phyloP scores from a whole-genome alignment of 2,113 vertebrate genomes.

The Acanthochromis polyacanthus region DNA sequence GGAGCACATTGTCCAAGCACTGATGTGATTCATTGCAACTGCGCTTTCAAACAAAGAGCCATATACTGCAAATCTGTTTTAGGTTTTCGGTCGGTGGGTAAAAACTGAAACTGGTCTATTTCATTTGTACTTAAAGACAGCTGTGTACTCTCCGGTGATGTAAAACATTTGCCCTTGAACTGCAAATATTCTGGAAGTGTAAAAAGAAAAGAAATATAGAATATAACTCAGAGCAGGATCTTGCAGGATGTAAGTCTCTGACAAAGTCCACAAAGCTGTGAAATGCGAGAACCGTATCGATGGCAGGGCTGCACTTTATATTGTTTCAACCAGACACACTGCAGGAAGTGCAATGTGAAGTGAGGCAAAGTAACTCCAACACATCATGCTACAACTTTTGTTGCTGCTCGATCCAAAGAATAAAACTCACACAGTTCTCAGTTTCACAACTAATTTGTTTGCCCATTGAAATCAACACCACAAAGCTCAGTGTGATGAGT shows the following conservation, averaged over 20 bases:
- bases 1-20: slow-evolving; percentile 27
- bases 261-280: background rate
- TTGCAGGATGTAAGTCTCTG: background rate
- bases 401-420: too few species aligned
- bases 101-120: slow-evolving; percentile 44
- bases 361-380: too few species aligned
- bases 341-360: too few species aligned
- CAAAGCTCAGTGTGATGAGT: too few species aligned
- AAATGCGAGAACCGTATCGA: background rate
- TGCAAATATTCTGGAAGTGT: slow-evolving; percentile 36
- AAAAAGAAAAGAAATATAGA: slow-evolving; percentile 40
- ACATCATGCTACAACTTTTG: too few species aligned
- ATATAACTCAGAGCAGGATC: background rate
- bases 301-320: too few species aligned
- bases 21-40: slow-evolving; percentile 60
- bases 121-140: slow-evolving; percentile 52
- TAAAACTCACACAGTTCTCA: too few species aligned
- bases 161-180: slow-evolving; percentile 52
- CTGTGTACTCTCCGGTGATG: slow-evolving; percentile 39
- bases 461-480: too few species aligned
- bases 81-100: slow-evolving; percentile 32
- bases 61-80: slow-evolving; percentile 52
- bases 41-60: slow-evolving; percentile 56
- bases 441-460: too few species aligned
- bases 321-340: too few species aligned